Evolutionary conservation across 1,140 invertebrate genomes (phyloP).

Genomic region (Harlomillsia oculata): DNA sequence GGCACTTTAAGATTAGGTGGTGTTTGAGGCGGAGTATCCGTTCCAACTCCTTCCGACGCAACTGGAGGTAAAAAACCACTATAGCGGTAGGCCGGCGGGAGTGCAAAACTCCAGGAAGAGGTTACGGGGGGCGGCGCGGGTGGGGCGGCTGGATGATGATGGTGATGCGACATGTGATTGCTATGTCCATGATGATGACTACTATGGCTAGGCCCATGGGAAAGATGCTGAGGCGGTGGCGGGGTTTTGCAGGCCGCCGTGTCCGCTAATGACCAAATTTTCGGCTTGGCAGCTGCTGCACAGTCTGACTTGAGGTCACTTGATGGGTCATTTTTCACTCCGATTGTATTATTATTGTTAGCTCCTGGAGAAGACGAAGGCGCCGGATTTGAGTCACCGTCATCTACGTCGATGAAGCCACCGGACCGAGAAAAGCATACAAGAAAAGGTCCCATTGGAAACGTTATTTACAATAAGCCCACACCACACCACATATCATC

Average conservation of each 20-base stretch:
- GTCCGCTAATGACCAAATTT: constrained; percentile 94
- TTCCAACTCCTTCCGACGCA: constrained; percentile 27
- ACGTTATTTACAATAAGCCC: not conserved
- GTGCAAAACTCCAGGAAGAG: constrained; percentile 35
- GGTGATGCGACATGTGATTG: constrained; percentile 18
- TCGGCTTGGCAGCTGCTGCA: constrained; percentile 64
- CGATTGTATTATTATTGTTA: constrained; percentile 34
- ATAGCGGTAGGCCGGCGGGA: constrained; percentile 32
- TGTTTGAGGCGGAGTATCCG: constrained; percentile 35
- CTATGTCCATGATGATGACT: constrained; percentile 15
- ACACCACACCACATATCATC: not conserved
- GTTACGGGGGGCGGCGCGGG: constrained; percentile 29
- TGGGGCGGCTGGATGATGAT: constrained; percentile 4
- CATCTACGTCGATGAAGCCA: no score
- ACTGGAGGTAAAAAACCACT: constrained; percentile 27
- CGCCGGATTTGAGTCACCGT: constrained; percentile 31
- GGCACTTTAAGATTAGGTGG: constrained; percentile 36
- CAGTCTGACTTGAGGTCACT: constrained; percentile 36
- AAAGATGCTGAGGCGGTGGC: constrained; percentile 30
- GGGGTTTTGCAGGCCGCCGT: constrained; percentile 84
- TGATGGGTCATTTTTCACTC: constrained; percentile 31
- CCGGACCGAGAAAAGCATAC: not conserved
- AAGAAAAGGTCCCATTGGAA: not conserved
- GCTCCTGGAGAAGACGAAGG: constrained; percentile 26
- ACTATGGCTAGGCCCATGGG: constrained; percentile 2